A percentile compares a stretch with the other conserved stretches of the same genome.
Conservation (phyloP, 2,113 vertebrate species). For the Podarcis cretensis region DNA sequence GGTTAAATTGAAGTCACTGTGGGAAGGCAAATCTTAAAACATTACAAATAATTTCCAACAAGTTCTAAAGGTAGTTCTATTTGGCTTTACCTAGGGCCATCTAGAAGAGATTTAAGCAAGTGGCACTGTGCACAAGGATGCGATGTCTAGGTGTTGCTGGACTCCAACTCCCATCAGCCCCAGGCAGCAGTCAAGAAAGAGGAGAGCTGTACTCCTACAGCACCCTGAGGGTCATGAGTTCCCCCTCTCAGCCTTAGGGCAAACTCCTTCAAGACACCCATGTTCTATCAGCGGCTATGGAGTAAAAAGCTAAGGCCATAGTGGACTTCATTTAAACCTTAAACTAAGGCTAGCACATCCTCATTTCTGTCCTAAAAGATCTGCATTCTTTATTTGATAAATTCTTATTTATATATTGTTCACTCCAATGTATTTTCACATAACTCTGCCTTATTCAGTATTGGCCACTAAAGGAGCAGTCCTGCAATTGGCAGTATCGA, state of each 20-base stretch:
- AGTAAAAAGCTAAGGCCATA: neutral
- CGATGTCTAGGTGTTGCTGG: neutral
- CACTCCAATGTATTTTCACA: neutral
- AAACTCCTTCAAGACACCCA: neutral
- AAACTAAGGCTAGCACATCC: neutral
- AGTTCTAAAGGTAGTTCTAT: neutral
- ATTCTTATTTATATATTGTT: neutral
- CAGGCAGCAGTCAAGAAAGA: neutral
- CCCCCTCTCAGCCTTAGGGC: neutral
- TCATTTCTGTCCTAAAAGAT: neutral
- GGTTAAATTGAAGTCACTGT: neutral
- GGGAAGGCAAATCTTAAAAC: neutral
- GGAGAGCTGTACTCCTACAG: neutral
- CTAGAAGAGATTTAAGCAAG: neutral
- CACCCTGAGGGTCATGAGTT: neutral
- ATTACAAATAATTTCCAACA: neutral
- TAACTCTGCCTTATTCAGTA: neutral
- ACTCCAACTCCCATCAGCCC: neutral
- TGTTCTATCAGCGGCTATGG: neutral
- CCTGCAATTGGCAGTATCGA: neutral
- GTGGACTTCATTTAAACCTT: neutral
- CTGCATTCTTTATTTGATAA: neutral
- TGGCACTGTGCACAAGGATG: neutral
- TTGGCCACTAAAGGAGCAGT: neutral
- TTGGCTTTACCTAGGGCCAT: neutral